Conservation (phyloP, 2,113 vertebrate species). For the Capra hircus region DNA sequence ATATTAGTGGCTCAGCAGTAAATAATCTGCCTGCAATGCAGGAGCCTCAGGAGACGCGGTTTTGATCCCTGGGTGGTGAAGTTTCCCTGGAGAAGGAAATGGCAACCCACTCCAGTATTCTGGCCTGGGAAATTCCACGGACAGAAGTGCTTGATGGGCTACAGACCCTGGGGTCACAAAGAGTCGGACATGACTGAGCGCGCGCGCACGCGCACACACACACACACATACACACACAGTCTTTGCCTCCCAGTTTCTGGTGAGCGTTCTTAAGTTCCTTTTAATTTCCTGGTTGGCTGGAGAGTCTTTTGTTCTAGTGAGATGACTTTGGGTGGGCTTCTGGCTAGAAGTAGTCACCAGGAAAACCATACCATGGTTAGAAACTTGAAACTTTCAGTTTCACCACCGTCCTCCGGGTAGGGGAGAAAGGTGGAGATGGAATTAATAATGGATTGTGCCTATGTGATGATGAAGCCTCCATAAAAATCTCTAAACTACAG, state of each 20-base stretch:
- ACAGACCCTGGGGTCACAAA: neutral
- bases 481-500: neutral
- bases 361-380: neutral
- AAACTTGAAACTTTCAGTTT: neutral
- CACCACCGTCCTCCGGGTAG: neutral
- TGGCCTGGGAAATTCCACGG: neutral
- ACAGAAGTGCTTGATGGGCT: neutral
- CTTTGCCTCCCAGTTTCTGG: neutral
- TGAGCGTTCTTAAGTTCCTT: neutral
- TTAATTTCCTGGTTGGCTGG: neutral
- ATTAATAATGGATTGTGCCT: too few relatives aligned
- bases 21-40: neutral
- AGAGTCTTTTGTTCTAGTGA: neutral
- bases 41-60: neutral
- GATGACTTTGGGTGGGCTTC: neutral
- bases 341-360: neutral
- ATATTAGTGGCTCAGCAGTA: neutral
- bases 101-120: neutral
- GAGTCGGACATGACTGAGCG: rapidly evolving
- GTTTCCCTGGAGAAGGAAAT: neutral
- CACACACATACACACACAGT: neutral
- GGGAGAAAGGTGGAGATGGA: neutral
- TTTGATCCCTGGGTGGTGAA: neutral
- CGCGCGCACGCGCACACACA: rapidly evolving
- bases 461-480: neutral